These are phyloP conservation scores for Coenonympha glycerion DNA, from an alignment of 2,888 invertebrate species.

Conservation along the genomic window DNA sequence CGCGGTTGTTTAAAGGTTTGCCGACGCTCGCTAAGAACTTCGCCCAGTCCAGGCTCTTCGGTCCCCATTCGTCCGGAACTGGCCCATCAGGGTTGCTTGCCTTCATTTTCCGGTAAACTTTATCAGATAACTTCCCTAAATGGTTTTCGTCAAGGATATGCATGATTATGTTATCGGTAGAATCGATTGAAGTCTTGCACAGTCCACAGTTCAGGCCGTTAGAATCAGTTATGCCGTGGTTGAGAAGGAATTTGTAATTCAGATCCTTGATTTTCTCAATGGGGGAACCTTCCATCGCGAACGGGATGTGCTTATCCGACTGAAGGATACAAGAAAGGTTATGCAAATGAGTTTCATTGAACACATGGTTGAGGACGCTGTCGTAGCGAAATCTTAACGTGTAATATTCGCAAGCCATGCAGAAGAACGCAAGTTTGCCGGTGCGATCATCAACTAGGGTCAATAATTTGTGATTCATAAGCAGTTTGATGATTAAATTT, in stretches of 20 bases:
- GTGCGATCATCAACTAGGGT: constrained; percentile 65
- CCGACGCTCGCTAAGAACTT: constrained; percentile 65
- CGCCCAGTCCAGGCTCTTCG: constrained; percentile 65
- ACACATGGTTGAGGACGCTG: constrained; percentile 66
- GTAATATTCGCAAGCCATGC: constrained; percentile 68
- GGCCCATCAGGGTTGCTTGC: constrained; percentile 49
- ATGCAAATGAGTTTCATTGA: constrained; percentile 61
- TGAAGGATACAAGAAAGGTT: constrained; percentile 60
- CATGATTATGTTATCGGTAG: constrained; percentile 47
- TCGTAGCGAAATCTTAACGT: constrained; percentile 67
- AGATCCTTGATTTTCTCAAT: constrained; percentile 57
- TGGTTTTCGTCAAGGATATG: constrained; percentile 67
- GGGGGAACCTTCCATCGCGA: constrained; percentile 45
- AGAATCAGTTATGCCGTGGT: constrained; percentile 43
- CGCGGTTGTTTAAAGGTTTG: constrained; percentile 56
- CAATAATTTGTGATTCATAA: constrained; percentile 57
- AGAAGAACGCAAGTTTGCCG: constrained; percentile 67
- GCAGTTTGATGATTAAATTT: constrained; percentile 51
- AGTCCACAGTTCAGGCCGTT: constrained; percentile 48
- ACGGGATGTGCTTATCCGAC: constrained; percentile 57
- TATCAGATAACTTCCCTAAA: constrained; percentile 59
- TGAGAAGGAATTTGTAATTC: constrained; percentile 55
- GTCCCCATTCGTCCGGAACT: constrained; percentile 67
- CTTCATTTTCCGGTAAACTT: constrained; percentile 53
- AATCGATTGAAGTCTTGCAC: constrained; percentile 49